Base-by-base conservation (phyloP, 2,113 vertebrate genomes). In the Cololabis saira region DNA sequence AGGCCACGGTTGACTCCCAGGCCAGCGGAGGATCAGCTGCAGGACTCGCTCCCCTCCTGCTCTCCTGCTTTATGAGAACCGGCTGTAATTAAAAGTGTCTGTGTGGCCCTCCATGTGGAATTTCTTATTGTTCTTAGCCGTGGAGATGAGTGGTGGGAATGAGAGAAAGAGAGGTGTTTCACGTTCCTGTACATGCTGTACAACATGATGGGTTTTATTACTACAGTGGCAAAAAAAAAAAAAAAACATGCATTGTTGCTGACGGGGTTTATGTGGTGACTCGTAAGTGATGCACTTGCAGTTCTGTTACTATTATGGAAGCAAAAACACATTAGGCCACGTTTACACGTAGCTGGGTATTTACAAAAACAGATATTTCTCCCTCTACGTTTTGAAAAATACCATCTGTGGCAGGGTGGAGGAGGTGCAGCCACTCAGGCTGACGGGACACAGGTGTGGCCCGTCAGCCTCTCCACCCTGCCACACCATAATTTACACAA, bases 51-150 rank as follows among this genome's bases (percentile, higher is more conserved):
- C 10, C 33, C 33, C 33, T 37, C 33, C 3, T 37, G 33, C 33
- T 37, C 52, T 70, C 76, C 44, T 55, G 53, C 69, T 87, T 90
- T 63, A 80, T 54, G 71, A 79, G 67, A 77, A 58, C 44, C 27
- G 24, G 60, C 60, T 54, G 61, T 91, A 90, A 93, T 91, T 91
- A 87, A 89, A 93, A 90, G 71, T 83, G 58, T 87, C 88, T 92
- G 83, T 87, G 81, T 85, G 71, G 74, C 74, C 73, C 61, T 89
- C 49, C 60, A 12, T 75, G 65, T 79, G 89, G 87, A 86, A 71
- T 81, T 77, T 85, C 83, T 89, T 79, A 81, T 85, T 91, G 82
- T 90, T 87, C 77, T 22, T 59, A 60, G 57, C 76, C 62, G 61
- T 33, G 63, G 57, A 74, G 58, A 18, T 63, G 61, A 60, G 15